Evolutionary conservation across 2,113 vertebrate species (phyloP).

Genomic region (Neoarius graeffei): DNA sequence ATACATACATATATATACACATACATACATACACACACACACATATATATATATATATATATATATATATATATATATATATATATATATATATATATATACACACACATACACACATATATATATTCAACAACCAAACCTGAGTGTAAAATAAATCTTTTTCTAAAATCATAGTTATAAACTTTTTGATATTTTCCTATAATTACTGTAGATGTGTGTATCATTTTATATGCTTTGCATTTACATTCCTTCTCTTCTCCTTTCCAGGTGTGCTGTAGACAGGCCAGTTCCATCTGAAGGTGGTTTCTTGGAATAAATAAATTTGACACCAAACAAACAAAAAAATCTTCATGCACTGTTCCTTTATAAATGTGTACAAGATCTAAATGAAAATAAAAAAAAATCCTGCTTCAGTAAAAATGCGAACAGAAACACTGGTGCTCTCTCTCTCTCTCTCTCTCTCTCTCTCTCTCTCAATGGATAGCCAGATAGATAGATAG

Average conservation of each 20-base stretch:
- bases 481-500: too few species aligned
- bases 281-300: neutral
- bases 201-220: neutral
- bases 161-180: neutral
- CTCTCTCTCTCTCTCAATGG: neutral
- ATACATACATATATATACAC: too few species aligned
- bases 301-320: neutral
- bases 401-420: neutral
- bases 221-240: neutral
- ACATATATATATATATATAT: too few species aligned
- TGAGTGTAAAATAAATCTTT: neutral
- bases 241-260: neutral
- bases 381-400: neutral
- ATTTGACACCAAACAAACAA: neutral
- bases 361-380: neutral
- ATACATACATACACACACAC: too few species aligned
- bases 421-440: neutral
- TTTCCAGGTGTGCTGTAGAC: conserved; percentile 19
- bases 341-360: neutral
- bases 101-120: too few species aligned
- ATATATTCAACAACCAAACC: neutral
- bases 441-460: neutral
- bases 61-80: too few species aligned
- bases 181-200: neutral
- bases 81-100: too few species aligned